phyloP scores from a whole-genome alignment of 2,797 vertebrate species.

The Craterocephalus amniculus region DNA sequence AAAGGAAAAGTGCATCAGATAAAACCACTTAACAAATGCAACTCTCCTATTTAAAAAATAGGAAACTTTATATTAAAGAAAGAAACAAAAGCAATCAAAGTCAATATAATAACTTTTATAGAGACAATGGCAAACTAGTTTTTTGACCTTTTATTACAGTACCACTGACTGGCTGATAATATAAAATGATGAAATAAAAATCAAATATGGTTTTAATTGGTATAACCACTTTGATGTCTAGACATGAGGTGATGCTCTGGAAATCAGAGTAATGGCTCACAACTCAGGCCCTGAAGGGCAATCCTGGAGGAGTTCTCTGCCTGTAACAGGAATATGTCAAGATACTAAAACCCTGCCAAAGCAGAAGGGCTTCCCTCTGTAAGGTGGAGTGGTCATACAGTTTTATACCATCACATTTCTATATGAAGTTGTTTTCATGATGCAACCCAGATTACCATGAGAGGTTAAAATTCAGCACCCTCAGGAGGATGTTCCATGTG shows the following conservation, averaged over 20 bases:
- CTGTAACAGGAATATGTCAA: constrained; percentile 11
- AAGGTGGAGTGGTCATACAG: background rate
- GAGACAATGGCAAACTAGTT: constrained; percentile 25
- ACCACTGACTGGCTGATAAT: constrained; percentile 41
- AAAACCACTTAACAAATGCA: background rate
- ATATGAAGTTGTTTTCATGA: constrained; percentile 16
- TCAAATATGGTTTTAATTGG: background rate
- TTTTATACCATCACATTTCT: constrained; percentile 14
- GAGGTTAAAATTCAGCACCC: constrained; percentile 33
- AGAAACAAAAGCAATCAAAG: constrained; percentile 4
- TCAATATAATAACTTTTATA: constrained; percentile 8
- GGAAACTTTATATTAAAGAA: constrained; percentile 14
- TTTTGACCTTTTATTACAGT: constrained; percentile 36
- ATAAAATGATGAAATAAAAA: constrained; percentile 28
- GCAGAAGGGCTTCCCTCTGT: constrained; percentile 12
- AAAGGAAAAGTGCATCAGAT: constrained; percentile 20
- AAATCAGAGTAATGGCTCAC: constrained; percentile 15
- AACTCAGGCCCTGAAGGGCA: constrained; percentile 27
- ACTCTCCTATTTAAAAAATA: constrained; percentile 25
- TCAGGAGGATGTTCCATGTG: constrained; percentile 9
- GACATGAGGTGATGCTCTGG: constrained; percentile 9
- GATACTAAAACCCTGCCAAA: constrained; percentile 1
- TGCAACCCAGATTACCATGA: constrained; percentile 40
- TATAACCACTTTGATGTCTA: constrained; percentile 13
- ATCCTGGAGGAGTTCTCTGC: constrained; percentile 6